phyloP scores from a whole-genome alignment of 2,797 vertebrate genomes.

The Fundulus diaphanus region DNA sequence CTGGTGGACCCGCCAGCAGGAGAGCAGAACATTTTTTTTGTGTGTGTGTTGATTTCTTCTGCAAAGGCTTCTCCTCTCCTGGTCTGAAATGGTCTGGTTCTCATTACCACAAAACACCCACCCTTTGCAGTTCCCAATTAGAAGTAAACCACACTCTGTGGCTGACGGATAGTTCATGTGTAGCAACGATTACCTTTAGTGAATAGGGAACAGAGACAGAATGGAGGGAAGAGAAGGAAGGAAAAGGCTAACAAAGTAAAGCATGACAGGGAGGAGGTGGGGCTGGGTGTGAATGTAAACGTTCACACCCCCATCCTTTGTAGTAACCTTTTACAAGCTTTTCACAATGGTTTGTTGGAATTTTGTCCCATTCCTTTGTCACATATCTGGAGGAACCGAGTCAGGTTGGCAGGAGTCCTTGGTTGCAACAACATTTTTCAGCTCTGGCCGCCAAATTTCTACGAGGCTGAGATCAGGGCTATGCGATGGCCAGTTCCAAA shows the following conservation, averaged over 20 bases:
- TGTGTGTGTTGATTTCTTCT: background rate
- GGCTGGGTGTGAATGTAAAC: background rate
- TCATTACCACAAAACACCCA: conserved; percentile 19
- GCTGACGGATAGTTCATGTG: conserved; percentile 4
- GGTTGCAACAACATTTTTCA: background rate
- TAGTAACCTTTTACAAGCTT: background rate
- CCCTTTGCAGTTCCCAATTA: conserved; percentile 9
- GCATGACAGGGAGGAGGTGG: background rate
- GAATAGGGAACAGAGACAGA: background rate
- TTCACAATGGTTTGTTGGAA: background rate
- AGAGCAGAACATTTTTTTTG: no score
- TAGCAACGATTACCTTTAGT: conserved; percentile 4
- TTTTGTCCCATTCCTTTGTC: background rate
- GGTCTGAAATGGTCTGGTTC: conserved; percentile 24
- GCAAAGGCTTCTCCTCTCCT: background rate
- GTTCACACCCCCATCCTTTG: no score
- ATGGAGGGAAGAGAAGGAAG: background rate
- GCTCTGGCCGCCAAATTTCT: background rate
- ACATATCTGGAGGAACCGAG: background rate
- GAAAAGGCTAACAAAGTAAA: background rate
- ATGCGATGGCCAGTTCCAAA: no score
- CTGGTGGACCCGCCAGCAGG: conserved; percentile 8
- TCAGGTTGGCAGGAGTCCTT: background rate
- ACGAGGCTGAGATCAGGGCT: background rate
- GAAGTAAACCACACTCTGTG: conserved; percentile 11